Evolutionary conservation across 2,888 invertebrate genomes (phyloP), one percentile per base, ranked within the genome.

Genomic region (Gasteruption jaculator): DNA sequence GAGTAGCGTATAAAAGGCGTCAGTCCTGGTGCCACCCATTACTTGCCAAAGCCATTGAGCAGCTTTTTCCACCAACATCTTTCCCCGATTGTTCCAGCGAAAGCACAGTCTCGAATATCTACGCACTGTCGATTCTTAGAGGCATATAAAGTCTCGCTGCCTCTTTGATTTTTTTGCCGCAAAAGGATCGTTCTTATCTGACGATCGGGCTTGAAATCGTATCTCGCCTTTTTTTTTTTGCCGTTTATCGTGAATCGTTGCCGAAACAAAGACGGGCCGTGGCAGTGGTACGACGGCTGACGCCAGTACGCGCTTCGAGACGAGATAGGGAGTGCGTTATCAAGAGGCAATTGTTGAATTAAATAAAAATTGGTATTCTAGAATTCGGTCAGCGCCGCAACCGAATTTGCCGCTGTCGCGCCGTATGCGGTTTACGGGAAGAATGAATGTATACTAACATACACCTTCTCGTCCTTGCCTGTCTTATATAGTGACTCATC

Each of bases 401-500:
- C n/a, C n/a, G n/a, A n/a, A n/a, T n/a, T 48, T 51, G 50, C 45
- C 41, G 48, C 44, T 2, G 39, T 45, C 38, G 51, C 43, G 47
- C 45, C 40, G 41, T 48, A 63, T 64, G 64, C 67, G 58, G 63
- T 61, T 61, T 59, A 63, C 68, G 59, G 60, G 62, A 68, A 62
- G 63, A 66, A 62, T 61, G 62, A 66, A 53, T 66, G 60, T 66
- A 60, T 59, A 70, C 69, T 71, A 65, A 63, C 67, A 64, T 70
- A 65, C 63, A 64, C 64, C 65, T 65, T 63, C 65, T 65, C 65
- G 67, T 70, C 68, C 68, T 71, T 71, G 68, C 69, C 63, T 61
- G 68, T 64, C 69, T 70, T 71, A 68, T 71, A 71, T 71, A 70
- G 64, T 68, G 65, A 65, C 63, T 68, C 69, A 69, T 70, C 65